phyloP scores from a whole-genome alignment of 2,797 vertebrate species.

The Gymnoscopelus microlampas region DNA sequence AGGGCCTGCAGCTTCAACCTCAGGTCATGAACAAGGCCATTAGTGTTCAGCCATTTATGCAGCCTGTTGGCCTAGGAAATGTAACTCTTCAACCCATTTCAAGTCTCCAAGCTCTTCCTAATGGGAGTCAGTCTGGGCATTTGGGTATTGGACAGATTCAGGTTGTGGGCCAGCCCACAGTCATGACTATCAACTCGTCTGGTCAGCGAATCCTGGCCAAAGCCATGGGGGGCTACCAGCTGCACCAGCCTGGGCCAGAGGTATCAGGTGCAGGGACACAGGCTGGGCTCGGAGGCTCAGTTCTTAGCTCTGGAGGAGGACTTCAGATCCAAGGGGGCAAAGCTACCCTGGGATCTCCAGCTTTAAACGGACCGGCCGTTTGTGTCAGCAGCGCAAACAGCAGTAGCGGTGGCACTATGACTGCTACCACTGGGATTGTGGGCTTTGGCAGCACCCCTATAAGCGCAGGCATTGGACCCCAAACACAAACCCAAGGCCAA shows the following conservation, averaged over 20 bases:
- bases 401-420: slow-evolving; percentile 74
- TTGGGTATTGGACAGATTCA: slow-evolving; percentile 95
- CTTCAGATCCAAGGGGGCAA: slow-evolving; percentile 94
- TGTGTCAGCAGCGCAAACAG: slow-evolving; percentile 83
- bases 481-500: slow-evolving; percentile 81
- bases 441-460: slow-evolving; percentile 78
- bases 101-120: slow-evolving; percentile 91
- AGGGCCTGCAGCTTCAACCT: slow-evolving; percentile 84
- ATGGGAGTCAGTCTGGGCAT: slow-evolving; percentile 89
- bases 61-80: slow-evolving; percentile 91
- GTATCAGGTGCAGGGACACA: slow-evolving; percentile 76
- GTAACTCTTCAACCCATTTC: slow-evolving; percentile 95
- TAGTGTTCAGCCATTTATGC: slow-evolving; percentile 94
- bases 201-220: slow-evolving; percentile 91
- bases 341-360: slow-evolving; percentile 84
- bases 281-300: slow-evolving; percentile 74
- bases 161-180: slow-evolving; percentile 92
- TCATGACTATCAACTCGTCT: slow-evolving; percentile 97
- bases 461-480: slow-evolving; percentile 75
- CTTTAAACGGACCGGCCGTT: slow-evolving; percentile 89
- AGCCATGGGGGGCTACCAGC: slow-evolving; percentile 89
- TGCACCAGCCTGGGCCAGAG: slow-evolving; percentile 87
- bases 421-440: slow-evolving; percentile 75
- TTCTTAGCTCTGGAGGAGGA: slow-evolving; percentile 77
- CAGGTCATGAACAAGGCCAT: slow-evolving; percentile 95